These are phyloP conservation scores for Latrodectus geometricus DNA, from an alignment of 1,140 invertebrate species.

Conservation along the genomic window DNA sequence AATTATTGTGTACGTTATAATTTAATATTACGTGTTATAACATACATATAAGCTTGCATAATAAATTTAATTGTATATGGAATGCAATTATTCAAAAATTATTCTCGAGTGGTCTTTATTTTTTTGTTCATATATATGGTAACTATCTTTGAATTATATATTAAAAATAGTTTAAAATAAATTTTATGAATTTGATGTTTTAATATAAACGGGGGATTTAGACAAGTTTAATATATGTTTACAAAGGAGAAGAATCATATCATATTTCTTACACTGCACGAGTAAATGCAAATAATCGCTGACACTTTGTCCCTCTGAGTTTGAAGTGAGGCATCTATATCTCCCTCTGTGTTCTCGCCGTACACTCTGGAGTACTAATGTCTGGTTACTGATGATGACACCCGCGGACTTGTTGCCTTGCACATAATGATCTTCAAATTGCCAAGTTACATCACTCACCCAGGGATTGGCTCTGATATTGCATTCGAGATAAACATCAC, in stretches of 20 bases:
- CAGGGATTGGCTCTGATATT: conserved; percentile 89
- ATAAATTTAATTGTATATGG: too few species aligned
- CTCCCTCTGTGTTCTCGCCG: conserved; percentile 64
- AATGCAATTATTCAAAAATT: too few species aligned
- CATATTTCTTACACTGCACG: conserved; percentile 74
- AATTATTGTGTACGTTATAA: too few species aligned
- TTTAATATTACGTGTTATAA: too few species aligned
- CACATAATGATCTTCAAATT: conserved; percentile 75
- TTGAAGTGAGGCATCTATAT: conserved; percentile 90
- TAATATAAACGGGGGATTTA: too few species aligned
- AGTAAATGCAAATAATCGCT: conserved; percentile 85
- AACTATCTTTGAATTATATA: too few species aligned
- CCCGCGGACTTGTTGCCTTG: conserved; percentile 57
- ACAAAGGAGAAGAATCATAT: neutral
- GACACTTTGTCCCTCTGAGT: conserved; percentile 88
- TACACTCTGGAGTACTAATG: conserved; percentile 65
- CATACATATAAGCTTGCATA: too few species aligned
- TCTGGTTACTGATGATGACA: conserved; percentile 65
- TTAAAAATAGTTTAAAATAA: too few species aligned
- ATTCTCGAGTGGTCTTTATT: too few species aligned
- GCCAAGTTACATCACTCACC: conserved; percentile 83
- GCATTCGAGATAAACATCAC: conserved; percentile 91
- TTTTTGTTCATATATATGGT: too few species aligned
- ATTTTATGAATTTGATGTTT: too few species aligned
- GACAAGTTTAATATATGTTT: too few species aligned